These are phyloP conservation scores for Nomada hirtipes DNA, from an alignment of 2,888 invertebrate genomes.

Conservation along the genomic window DNA sequence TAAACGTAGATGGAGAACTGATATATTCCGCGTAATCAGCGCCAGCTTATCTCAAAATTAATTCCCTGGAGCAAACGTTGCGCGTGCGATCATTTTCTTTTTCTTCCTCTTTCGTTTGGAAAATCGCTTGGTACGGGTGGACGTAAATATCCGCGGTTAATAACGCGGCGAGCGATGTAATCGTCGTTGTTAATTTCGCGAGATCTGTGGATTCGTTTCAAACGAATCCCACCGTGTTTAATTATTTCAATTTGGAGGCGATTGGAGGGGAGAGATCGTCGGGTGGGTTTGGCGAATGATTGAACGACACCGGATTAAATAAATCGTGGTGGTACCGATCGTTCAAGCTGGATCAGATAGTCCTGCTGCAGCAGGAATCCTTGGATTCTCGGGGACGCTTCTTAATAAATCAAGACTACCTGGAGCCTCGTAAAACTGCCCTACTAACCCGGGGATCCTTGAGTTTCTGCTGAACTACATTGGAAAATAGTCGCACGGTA, in stretches of 20 bases:
- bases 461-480: not conserved
- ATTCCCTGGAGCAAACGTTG: not conserved
- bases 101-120: not conserved
- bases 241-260: no score
- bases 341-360: not conserved
- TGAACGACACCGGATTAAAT: not conserved
- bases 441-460: conserved; percentile 17
- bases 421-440: conserved; percentile 28
- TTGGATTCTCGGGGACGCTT: conserved; percentile 5
- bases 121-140: no score
- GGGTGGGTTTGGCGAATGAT: not conserved
- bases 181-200: no score
- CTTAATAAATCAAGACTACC: conserved; percentile 26
- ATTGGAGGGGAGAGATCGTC: not conserved
- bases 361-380: not conserved
- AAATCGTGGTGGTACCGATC: not conserved
- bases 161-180: no score
- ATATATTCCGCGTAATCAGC: conserved; percentile 10
- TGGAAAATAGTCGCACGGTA: not conserved
- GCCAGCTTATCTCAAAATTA: conserved; percentile 5
- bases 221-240: no score
- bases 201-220: no score
- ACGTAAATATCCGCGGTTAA: no score
- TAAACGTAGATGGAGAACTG: conserved; percentile 7
- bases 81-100: not conserved